These are phyloP conservation scores for Ictalurus furcatus DNA, from an alignment of 2,113 vertebrate genomes.

Conservation along the genomic window DNA sequence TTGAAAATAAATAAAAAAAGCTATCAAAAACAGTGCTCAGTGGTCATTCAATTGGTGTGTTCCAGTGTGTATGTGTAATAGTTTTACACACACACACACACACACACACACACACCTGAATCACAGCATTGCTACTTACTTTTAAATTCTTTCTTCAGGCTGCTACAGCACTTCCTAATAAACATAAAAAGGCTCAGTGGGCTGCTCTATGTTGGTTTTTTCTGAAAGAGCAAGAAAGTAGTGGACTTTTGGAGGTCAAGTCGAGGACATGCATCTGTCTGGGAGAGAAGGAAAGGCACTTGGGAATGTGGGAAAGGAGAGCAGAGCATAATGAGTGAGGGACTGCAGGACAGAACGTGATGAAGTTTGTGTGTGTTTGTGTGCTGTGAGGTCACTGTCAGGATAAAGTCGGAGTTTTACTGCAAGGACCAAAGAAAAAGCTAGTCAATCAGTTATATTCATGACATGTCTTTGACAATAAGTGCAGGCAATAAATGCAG, in stretches of 20 bases:
- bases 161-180: not conserved
- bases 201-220: not conserved
- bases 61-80: not conserved
- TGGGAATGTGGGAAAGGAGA: not conserved
- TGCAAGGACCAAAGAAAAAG: not conserved
- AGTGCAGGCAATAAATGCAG: not conserved
- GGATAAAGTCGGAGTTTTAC: conserved; percentile 2
- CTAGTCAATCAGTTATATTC: not conserved
- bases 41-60: not conserved
- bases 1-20: too few species aligned
- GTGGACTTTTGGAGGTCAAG: conserved; percentile 1
- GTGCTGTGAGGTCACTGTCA: not conserved
- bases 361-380: not conserved
- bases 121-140: not conserved
- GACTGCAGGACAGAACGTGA: not conserved
- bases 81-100: not conserved
- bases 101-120: not conserved
- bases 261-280: not conserved
- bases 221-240: not conserved
- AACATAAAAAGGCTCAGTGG: not conserved
- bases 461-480: not conserved
- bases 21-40: too few species aligned
- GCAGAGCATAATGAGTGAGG: not conserved
- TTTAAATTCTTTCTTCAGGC: not conserved
- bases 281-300: not conserved